Evolutionary conservation across 92 coral and sea anemone genomes (phyloP), one percentile per base, ranked within the genome.

Genomic region (Bergia sp.): DNA sequence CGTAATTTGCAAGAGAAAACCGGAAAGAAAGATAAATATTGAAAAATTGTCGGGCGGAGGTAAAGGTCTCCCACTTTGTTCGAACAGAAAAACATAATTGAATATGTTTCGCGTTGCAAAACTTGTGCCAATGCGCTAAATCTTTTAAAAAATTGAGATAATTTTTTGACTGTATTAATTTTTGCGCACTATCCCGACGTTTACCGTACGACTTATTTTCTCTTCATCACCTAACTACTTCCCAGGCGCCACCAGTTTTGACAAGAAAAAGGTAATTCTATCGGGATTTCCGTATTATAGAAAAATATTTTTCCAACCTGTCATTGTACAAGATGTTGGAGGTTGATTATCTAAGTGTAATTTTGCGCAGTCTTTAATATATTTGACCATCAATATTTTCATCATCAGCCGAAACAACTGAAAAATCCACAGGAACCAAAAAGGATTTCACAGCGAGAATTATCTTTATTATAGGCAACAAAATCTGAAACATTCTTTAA

Each of bases 271-370:
- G 29, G 29, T 80, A 80, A 57, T 53, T 80, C 36, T 58, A 7
- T 72, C 47, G 71, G 37, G 66, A 71, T 84, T 84, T 84, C 79
- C 79, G 77, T 71, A 84, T 84, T 71, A 71, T 2, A 44, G 77
- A 53, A 67, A 80, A 50, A 45, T 37, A 53, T 45, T 38, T 71
- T 67, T 29, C 53, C 87, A 37, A 84, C 44, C 55, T 71, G 64
- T 16, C 20, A 79, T 64, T 65, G 23, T 65, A 67, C 43, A 66
- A n/a, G 75, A 43, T 57, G 76, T 29, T 83, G 43, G 65, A 42
- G 45, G 43, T 44, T 69, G 43, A 80, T 53, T 13, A 11, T 38
- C 81, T 5, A 7, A 23, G 7, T 36, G 82, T 79, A 49, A 47
- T 79, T 49, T 36, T 50, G 69, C 21, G 37, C 21, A 23, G 8